Conservation (phyloP, 2,888 invertebrate species). For the Diadegma fenestrale region DNA sequence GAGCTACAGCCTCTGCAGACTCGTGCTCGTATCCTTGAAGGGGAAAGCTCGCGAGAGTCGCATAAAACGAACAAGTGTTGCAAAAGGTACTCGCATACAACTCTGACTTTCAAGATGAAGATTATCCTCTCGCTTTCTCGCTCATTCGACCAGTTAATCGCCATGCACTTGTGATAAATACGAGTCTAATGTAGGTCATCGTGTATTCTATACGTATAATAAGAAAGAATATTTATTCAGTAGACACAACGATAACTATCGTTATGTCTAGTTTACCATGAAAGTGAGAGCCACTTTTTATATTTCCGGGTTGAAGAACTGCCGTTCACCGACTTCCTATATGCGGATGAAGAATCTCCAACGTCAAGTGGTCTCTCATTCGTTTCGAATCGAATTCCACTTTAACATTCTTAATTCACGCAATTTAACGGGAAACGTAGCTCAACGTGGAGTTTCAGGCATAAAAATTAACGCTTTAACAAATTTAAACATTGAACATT, state of each 20-base stretch:
- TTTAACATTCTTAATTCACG: too few species aligned
- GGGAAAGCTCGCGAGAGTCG: slow-evolving; percentile 47
- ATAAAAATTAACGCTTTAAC: too few species aligned
- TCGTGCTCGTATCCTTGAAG: slow-evolving; percentile 18
- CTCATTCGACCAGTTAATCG: slow-evolving; percentile 17
- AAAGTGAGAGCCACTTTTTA: slow-evolving; percentile 22
- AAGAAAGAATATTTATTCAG: neutral
- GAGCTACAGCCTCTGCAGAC: slow-evolving; percentile 4
- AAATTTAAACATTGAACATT: too few species aligned
- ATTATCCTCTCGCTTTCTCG: slow-evolving; percentile 59
- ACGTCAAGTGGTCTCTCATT: neutral
- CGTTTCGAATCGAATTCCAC: neutral
- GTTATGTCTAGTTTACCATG: neutral
- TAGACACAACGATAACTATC: slow-evolving; percentile 1
- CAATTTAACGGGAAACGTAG: too few species aligned
- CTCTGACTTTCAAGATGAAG: slow-evolving; percentile 27
- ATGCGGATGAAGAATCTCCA: neutral
- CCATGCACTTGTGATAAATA: slow-evolving; percentile 30
- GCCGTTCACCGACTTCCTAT: neutral
- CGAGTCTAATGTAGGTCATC: neutral
- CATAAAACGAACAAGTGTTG: slow-evolving; percentile 52
- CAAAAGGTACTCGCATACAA: slow-evolving; percentile 41
- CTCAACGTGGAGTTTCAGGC: too few species aligned
- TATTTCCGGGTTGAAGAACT: slow-evolving; percentile 7
- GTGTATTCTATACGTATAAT: neutral